A percentile compares a stretch with the other conserved stretches of the same genome.
These are phyloP conservation scores for Myotis brandtii DNA, from an alignment of 2,113 vertebrate genomes.

Conservation along the genomic window DNA sequence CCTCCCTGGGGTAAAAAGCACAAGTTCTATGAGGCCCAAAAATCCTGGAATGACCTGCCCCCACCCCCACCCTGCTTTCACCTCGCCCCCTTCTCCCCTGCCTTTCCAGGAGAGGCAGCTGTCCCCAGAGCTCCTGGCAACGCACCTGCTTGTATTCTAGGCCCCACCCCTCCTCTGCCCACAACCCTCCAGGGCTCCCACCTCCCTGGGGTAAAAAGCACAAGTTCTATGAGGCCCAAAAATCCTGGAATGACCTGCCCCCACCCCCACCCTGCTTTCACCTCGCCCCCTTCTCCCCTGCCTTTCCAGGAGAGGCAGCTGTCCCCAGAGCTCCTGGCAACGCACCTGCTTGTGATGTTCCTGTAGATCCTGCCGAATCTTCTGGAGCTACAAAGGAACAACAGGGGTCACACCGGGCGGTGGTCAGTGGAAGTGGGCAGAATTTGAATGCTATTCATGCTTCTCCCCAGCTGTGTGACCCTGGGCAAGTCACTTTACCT, in stretches of 20 bases:
- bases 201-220: neutral
- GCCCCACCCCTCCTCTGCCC: accelerated
- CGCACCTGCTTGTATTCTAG: no score
- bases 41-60: no score
- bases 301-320: neutral
- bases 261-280: accelerated
- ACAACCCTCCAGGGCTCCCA: neutral
- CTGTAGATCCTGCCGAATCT: neutral
- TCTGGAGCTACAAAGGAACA: neutral
- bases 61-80: accelerated
- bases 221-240: accelerated
- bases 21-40: accelerated
- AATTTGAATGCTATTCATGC: neutral
- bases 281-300: neutral
- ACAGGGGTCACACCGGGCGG: accelerated
- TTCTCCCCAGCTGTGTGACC: neutral
- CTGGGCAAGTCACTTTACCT: neutral
- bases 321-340: neutral
- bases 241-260: no score
- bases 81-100: neutral
- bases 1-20: neutral
- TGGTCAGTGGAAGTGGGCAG: accelerated
- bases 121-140: no score
- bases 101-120: neutral
- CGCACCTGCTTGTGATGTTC: constrained; percentile 32